Evolutionary conservation across 2,888 invertebrate species (phyloP).

Genomic region (Cephus pygmeus): DNA sequence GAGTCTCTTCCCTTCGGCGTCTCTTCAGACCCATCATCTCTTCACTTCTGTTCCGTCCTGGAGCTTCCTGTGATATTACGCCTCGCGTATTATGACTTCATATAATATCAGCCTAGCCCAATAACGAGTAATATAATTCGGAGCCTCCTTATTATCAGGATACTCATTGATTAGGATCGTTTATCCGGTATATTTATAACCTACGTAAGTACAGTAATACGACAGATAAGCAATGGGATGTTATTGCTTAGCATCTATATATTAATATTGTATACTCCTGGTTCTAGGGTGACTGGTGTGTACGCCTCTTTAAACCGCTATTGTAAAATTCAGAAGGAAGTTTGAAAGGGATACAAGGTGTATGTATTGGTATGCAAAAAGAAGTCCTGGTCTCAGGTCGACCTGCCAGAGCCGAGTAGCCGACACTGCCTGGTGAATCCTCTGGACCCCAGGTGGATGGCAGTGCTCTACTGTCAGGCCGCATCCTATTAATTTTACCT

Average conservation of each 20-base stretch:
- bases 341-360: not conserved
- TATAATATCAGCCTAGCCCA: not conserved
- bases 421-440: not conserved
- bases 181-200: not conserved
- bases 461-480: slow-evolving; percentile 44
- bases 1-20: not conserved
- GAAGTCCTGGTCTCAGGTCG: not conserved
- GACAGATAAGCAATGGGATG: not conserved
- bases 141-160: not conserved
- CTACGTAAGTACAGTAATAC: not conserved
- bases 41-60: not conserved
- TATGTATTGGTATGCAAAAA: not conserved
- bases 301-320: too few relatives aligned
- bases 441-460: slow-evolving; percentile 47
- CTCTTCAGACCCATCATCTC: not conserved
- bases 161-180: not conserved
- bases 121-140: not conserved
- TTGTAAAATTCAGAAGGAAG: not conserved
- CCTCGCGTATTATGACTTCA: not conserved
- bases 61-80: not conserved
- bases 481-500: slow-evolving; percentile 56
- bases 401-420: not conserved
- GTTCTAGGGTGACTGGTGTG: too few relatives aligned
- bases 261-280: not conserved
- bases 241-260: not conserved